Conservation (phyloP, 2,797 vertebrate species). For the Microctenopoma lineatum region DNA sequence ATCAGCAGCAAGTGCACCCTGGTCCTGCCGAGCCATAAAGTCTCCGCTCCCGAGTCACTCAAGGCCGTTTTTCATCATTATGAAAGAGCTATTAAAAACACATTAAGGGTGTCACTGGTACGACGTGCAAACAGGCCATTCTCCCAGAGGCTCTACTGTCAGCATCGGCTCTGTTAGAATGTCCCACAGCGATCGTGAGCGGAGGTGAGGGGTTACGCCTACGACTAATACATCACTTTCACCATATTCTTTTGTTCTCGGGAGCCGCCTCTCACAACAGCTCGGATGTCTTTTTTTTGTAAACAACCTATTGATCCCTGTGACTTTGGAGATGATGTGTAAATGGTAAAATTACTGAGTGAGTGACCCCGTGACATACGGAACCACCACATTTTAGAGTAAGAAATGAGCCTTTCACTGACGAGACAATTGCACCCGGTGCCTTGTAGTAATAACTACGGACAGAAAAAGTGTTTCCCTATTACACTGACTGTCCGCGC, state of each 20-base stretch:
- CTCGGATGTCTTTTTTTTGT: constrained; percentile 28
- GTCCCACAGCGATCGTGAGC: constrained; percentile 59
- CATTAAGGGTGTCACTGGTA: constrained; percentile 75
- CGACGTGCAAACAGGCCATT: constrained; percentile 61
- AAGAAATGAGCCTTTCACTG: neutral
- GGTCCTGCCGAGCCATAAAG: constrained; percentile 68
- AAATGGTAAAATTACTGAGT: constrained; percentile 50
- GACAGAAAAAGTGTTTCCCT: constrained; percentile 6
- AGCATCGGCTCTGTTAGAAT: constrained; percentile 37
- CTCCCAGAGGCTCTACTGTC: constrained; percentile 65
- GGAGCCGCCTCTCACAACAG: constrained; percentile 14
- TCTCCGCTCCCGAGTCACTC: constrained; percentile 65
- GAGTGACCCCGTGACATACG: constrained; percentile 40
- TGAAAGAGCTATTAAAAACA: constrained; percentile 83
- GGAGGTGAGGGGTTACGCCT: constrained; percentile 72
- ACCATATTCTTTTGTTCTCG: constrained; percentile 29
- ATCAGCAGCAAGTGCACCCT: constrained; percentile 39
- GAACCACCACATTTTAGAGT: constrained; percentile 11
- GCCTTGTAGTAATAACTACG: neutral
- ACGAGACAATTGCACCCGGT: neutral
- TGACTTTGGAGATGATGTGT: constrained; percentile 39
- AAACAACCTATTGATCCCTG: constrained; percentile 49
- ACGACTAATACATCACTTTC: constrained; percentile 61
- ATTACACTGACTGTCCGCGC: constrained; percentile 10
- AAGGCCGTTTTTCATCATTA: constrained; percentile 81